Conservation (phyloP, 2,797 vertebrate genomes). For the Serranus cabrilla region DNA sequence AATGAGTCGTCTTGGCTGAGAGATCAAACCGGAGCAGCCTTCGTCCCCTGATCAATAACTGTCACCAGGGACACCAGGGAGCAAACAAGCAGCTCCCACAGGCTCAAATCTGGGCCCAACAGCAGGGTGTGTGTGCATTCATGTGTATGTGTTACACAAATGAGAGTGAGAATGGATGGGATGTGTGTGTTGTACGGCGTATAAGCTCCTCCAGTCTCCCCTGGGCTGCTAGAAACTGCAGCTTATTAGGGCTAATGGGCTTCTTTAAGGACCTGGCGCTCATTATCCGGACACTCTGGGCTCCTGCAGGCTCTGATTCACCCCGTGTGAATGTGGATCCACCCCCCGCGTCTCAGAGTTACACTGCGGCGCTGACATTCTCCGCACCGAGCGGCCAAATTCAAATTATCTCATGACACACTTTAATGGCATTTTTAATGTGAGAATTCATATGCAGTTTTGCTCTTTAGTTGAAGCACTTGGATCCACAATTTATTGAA, state of each 20-base stretch:
- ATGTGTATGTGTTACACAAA: slow-evolving; percentile 13
- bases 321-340: slow-evolving; percentile 18
- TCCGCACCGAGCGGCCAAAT: neutral
- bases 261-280: slow-evolving; percentile 64
- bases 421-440: neutral
- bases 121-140: neutral
- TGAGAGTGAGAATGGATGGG: slow-evolving; percentile 6
- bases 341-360: neutral
- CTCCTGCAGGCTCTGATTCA: slow-evolving; percentile 28
- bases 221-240: slow-evolving; percentile 24
- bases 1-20: slow-evolving; percentile 42
- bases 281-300: slow-evolving; percentile 45
- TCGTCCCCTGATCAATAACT: slow-evolving; percentile 50
- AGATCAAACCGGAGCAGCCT: slow-evolving; percentile 37
- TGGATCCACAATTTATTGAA: neutral
- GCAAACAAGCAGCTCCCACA: slow-evolving; percentile 17
- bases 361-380: neutral
- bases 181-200: neutral
- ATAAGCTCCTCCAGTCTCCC: slow-evolving; percentile 12
- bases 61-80: slow-evolving; percentile 27
- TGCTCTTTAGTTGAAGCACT: neutral
- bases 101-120: neutral
- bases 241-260: slow-evolving; percentile 70
- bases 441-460: neutral
- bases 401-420: neutral